Percentiles rank a stretch among this genome's conserved stretches.
Conservation (phyloP, 2,888 invertebrate species). For the Pelosia muscerda region DNA sequence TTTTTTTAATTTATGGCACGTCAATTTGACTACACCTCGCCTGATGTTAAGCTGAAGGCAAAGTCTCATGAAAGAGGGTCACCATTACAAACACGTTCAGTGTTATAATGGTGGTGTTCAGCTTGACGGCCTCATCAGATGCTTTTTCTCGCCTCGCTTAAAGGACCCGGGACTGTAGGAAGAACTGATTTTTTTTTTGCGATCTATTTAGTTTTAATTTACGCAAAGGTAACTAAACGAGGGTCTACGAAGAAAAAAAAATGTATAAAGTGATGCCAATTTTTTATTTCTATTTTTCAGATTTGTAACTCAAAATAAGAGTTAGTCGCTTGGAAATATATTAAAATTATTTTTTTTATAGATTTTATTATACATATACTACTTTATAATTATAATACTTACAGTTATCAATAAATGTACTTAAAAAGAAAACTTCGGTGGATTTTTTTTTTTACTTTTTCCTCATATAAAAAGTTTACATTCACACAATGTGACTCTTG, state of each 20-base stretch:
- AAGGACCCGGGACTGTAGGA: too few relatives aligned
- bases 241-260: conserved; percentile 33
- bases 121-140: too few relatives aligned
- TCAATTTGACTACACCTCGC: too few relatives aligned
- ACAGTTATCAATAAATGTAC: conserved; percentile 45
- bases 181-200: conserved; percentile 79
- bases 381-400: conserved; percentile 44
- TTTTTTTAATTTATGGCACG: too few relatives aligned
- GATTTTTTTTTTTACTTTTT: conserved; percentile 42
- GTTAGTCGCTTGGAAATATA: conserved; percentile 43
- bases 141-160: too few relatives aligned
- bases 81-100: too few relatives aligned
- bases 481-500: conserved; percentile 39
- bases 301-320: conserved; percentile 26
- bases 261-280: conserved; percentile 23
- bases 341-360: conserved; percentile 35
- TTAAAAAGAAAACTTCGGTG: conserved; percentile 49
- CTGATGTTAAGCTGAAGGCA: too few relatives aligned
- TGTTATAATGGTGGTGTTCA: too few relatives aligned
- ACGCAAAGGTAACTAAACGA: conserved; percentile 57
- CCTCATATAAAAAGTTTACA: conserved; percentile 26
- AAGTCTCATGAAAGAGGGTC: too few relatives aligned
- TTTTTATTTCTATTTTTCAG: conserved; percentile 1
- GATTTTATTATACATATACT: conserved; percentile 43
- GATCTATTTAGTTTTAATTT: conserved; percentile 65